Conservation (phyloP, 2,888 invertebrate species). For the Monoplex corrugatus region DNA sequence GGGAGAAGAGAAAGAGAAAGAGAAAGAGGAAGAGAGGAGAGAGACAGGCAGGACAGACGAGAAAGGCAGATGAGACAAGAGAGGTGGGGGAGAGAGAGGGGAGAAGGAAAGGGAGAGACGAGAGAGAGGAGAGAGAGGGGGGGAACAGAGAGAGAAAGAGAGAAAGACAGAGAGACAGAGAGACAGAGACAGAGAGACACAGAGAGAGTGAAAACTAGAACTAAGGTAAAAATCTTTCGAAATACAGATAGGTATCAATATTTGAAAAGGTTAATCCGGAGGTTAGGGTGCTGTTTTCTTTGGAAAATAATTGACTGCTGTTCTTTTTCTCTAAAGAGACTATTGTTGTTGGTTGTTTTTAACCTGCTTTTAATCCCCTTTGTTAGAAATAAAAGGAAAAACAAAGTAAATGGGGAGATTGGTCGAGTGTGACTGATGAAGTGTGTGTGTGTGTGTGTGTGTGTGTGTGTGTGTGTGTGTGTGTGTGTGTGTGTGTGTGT, state of each 20-base stretch:
- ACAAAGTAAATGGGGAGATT: no score
- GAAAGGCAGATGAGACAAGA: not conserved
- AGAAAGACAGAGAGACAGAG: not conserved
- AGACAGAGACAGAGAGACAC: not conserved
- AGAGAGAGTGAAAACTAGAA: not conserved
- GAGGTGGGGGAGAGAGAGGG: not conserved
- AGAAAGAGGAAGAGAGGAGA: no score
- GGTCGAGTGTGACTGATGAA: no score
- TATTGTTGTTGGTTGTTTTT: not conserved
- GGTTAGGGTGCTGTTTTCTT: no score
- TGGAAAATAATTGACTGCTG: no score
- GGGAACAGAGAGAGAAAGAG: not conserved
- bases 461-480: not conserved
- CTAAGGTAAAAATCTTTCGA: no score
- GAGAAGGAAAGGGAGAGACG: not conserved
- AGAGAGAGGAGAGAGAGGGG: not conserved
- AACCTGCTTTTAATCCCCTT: not conserved
- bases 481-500: not conserved
- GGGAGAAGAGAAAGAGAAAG: no score
- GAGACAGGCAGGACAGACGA: not conserved
- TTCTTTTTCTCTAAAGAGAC: no score
- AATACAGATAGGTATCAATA: no score
- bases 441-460: not conserved
- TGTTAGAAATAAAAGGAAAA: no score
- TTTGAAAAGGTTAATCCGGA: no score